phyloP scores from a whole-genome alignment of 92 coral and sea anemone species.

The Heliopora coerulea region DNA sequence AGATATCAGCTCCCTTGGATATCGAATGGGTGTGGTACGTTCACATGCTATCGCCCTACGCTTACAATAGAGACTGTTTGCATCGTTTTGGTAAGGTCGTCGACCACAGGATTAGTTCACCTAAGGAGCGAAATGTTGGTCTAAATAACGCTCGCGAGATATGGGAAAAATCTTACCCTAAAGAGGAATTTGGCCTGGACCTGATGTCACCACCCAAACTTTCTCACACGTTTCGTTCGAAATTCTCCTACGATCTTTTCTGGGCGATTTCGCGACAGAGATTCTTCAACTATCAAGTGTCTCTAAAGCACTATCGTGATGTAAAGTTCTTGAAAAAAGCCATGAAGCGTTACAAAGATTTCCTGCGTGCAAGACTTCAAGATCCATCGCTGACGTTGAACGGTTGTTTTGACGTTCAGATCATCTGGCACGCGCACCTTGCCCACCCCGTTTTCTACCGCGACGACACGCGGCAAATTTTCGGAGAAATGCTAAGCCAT shows the following conservation, averaged over 20 bases:
- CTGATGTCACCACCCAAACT: slow-evolving; percentile 43
- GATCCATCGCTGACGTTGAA: slow-evolving; percentile 41
- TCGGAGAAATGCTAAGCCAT: slow-evolving; percentile 52
- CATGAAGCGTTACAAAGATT: slow-evolving; percentile 47
- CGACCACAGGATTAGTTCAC: slow-evolving; percentile 51
- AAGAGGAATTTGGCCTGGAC: slow-evolving; percentile 55
- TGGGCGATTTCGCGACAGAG: slow-evolving; percentile 49
- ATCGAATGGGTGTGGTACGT: slow-evolving; percentile 77
- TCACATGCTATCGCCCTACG: slow-evolving; percentile 56
- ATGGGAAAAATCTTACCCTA: slow-evolving; percentile 56
- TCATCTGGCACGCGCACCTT: slow-evolving; percentile 58
- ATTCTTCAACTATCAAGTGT: slow-evolving; percentile 51
- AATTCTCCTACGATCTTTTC: slow-evolving; percentile 50
- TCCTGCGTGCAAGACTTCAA: slow-evolving; percentile 42
- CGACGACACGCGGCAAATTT: slow-evolving; percentile 43
- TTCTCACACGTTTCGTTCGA: slow-evolving; percentile 31
- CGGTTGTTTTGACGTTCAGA: slow-evolving; percentile 51
- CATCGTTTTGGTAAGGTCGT: slow-evolving; percentile 52
- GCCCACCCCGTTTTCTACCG: slow-evolving; percentile 55
- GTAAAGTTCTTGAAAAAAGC: slow-evolving; percentile 50
- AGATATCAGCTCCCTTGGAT: slow-evolving; percentile 60
- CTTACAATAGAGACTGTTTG: slow-evolving; percentile 51
- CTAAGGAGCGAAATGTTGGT: slow-evolving; percentile 40
- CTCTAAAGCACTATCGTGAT: slow-evolving; percentile 53
- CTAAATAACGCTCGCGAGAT: slow-evolving; percentile 44